phyloP scores from a whole-genome alignment of 2,113 vertebrate genomes.

The Urocynchramus pylzowi region DNA sequence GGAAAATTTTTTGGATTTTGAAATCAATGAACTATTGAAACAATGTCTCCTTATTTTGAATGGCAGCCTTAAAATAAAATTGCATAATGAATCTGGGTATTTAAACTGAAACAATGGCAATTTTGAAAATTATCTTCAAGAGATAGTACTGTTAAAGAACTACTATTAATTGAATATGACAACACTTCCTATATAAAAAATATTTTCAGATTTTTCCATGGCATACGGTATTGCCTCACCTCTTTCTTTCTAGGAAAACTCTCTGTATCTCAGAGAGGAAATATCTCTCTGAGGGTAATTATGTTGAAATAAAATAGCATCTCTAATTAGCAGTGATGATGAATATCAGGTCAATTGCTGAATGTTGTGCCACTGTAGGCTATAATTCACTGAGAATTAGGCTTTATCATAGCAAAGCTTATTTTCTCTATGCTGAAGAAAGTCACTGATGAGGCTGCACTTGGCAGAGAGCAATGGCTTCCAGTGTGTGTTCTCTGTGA shows the following conservation, averaged over 20 bases:
- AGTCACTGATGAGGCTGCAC: neutral
- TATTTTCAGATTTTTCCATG: neutral
- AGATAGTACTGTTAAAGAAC: neutral
- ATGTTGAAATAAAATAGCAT: constrained; percentile 4
- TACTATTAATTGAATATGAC: neutral
- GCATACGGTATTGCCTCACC: neutral
- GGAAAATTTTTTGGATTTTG: neutral
- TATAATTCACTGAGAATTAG: neutral
- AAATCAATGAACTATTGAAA: neutral
- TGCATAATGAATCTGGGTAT: neutral
- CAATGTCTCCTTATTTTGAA: neutral
- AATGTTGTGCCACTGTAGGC: neutral
- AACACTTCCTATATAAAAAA: neutral
- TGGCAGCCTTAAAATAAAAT: neutral
- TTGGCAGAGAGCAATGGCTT: neutral
- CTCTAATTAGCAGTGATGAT: neutral
- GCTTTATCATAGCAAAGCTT: neutral
- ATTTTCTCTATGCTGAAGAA: neutral
- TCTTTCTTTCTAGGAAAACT: constrained; percentile 37
- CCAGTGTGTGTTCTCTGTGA: neutral
- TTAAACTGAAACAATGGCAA: neutral
- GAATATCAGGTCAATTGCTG: neutral
- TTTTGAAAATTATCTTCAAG: neutral
- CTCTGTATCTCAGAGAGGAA: neutral
- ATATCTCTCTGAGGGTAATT: constrained; percentile 21